phyloP scores from a whole-genome alignment of 2,888 invertebrate genomes.

The Hoplodrina ambigua region DNA sequence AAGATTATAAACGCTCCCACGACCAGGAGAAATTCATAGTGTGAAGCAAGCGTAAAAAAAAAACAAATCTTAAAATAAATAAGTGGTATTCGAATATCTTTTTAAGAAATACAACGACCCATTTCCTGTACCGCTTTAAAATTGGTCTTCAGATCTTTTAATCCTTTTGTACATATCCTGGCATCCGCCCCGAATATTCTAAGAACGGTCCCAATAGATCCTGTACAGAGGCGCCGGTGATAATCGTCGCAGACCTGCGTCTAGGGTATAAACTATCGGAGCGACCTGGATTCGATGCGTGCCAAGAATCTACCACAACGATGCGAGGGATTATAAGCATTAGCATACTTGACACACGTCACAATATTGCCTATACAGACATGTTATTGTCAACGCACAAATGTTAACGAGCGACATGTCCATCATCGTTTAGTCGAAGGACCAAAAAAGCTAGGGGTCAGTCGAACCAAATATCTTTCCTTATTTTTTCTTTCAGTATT shows the following conservation, averaged over 20 bases:
- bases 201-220: constrained; percentile 49
- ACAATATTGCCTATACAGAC: constrained; percentile 29
- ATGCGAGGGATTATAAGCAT: constrained; percentile 44
- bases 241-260: constrained; percentile 47
- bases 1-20: too few species aligned
- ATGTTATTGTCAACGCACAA: constrained; percentile 44
- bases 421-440: constrained; percentile 43
- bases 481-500: background rate
- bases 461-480: background rate
- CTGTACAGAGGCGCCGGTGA: constrained; percentile 51
- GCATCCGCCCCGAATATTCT: constrained; percentile 43
- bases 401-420: constrained; percentile 52
- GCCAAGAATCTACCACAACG: constrained; percentile 46
- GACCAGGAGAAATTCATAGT: too few species aligned
- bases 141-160: constrained; percentile 23
- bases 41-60: too few species aligned
- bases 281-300: constrained; percentile 51
- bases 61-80: too few species aligned
- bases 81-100: background rate
- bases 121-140: constrained; percentile 27
- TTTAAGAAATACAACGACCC: background rate
- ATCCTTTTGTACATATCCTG: constrained; percentile 38
- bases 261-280: constrained; percentile 56
- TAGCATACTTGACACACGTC: constrained; percentile 35
- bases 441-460: constrained; percentile 10